A percentile compares a stretch with the other conserved stretches of the same genome.
phyloP scores from a whole-genome alignment of 2,113 vertebrate species.

The Xerus inauris region DNA sequence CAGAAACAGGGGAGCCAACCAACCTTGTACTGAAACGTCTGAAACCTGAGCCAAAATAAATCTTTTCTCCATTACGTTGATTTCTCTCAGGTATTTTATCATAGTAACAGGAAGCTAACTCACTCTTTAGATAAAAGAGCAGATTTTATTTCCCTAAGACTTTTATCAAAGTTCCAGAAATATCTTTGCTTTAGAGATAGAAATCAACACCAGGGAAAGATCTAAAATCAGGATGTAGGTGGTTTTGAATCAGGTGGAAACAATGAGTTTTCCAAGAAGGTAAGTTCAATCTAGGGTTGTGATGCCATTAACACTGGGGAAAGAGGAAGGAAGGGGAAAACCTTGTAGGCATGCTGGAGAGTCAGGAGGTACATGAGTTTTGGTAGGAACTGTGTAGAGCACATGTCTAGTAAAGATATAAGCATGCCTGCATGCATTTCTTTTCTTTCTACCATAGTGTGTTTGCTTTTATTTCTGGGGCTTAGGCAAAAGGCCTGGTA shows the following conservation, averaged over 20 bases:
- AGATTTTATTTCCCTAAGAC: neutral
- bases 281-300: neutral
- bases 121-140: neutral
- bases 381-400: neutral
- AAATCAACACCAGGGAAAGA: neutral
- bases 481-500: neutral
- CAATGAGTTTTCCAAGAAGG: neutral
- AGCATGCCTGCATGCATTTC: neutral
- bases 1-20: neutral
- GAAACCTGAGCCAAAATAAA: neutral
- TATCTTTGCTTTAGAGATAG: conserved; percentile 12
- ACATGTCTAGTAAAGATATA: too few species aligned
- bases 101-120: neutral
- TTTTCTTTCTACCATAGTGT: neutral
- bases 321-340: neutral
- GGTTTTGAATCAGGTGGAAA: neutral
- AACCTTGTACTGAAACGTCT: too few species aligned
- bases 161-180: conserved; percentile 13
- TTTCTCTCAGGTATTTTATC: neutral
- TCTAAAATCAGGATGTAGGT: neutral
- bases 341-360: neutral
- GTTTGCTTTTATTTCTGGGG: conserved; percentile 33
- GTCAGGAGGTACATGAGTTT: neutral
- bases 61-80: neutral
- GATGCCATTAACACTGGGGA: neutral